These are phyloP conservation scores for Pseudoatta argentina DNA, from an alignment of 1,140 invertebrate genomes.

Conservation along the genomic window DNA sequence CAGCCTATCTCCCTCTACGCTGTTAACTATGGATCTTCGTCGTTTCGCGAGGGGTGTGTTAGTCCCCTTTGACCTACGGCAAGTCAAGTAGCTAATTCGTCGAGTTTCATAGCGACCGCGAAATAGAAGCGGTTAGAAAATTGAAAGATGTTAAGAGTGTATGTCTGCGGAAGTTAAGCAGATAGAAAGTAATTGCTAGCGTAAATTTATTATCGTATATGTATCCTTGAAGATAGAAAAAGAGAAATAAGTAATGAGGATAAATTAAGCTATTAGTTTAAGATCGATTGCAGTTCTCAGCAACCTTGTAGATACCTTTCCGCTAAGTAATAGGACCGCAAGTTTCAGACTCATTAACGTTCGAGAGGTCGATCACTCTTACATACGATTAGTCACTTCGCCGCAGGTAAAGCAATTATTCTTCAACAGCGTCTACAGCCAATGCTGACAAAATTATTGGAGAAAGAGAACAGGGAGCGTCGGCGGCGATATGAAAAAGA, in stretches of 20 bases:
- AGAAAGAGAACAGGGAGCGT: neutral
- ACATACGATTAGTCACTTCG: conserved; percentile 56
- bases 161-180: conserved; percentile 21
- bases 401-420: conserved; percentile 54
- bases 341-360: conserved; percentile 63
- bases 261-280: conserved; percentile 52
- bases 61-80: conserved; percentile 50
- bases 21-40: conserved; percentile 49
- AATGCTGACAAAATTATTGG: conserved; percentile 10
- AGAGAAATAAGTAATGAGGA: conserved; percentile 28
- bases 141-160: conserved; percentile 2
- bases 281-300: conserved; percentile 57
- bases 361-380: conserved; percentile 59
- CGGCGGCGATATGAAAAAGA: neutral
- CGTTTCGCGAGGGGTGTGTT: conserved; percentile 31
- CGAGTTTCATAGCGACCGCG: conserved; percentile 22
- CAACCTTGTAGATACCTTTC: conserved; percentile 15
- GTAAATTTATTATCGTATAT: conserved; percentile 30
- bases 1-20: neutral
- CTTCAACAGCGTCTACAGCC: conserved; percentile 22
- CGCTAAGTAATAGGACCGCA: conserved; percentile 54
- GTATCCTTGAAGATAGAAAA: neutral
- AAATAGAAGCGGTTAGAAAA: conserved; percentile 29
- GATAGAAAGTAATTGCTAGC: conserved; percentile 2
- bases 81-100: conserved; percentile 66